Base-by-base conservation (phyloP, 2,888 invertebrate species). In the Drosophila nr. perissopoda region DNA sequence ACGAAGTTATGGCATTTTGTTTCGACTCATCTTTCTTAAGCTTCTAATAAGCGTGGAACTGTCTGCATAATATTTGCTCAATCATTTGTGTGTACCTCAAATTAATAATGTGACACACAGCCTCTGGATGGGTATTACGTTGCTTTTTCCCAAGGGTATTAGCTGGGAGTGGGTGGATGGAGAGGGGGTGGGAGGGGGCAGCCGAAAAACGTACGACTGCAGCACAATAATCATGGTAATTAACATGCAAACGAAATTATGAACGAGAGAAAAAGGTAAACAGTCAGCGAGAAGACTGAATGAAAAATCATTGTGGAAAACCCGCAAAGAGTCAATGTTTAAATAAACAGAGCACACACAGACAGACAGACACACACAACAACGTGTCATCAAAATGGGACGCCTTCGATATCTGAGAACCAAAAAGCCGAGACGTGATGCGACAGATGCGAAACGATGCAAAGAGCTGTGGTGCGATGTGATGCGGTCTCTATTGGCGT, bases 181-280 rank as follows among this genome's bases (percentile, higher is more conserved):
- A 4, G 33, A 16, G 0, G 6, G 6, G 21, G 0, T 42, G 51
- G 53, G 51, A 57, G 34, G 53, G 40, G 29, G 31, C 46, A 49
- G 21, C 59, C 60, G 53, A 70, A 62, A 62, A 61, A 52, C 66
- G 84, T 79, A 89, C 88, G 83, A 76, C 75, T 75, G 71, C 62
- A 62, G 51, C 51, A 90, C 89, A 90, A 88, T 87, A 86, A 88
- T 90, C 83, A 75, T 78, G 87, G 89, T 83, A 88, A 88, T 90
- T 90, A 88, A 89, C 87, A 88, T 90, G 87, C 87, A 86, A 90
- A 86, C 90, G 87, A 85, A 87, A 85, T 90, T 88, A 90, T 88
- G 83, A 83, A 76, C 75, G 75, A 76, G 76, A 60, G 85, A 77
- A 71, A 82, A 75, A 82, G 64, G 73, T 74, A 62, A 81, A 71